Base-by-base conservation (phyloP, 2,797 vertebrate genomes). In the Melanotaenia nigrans region DNA sequence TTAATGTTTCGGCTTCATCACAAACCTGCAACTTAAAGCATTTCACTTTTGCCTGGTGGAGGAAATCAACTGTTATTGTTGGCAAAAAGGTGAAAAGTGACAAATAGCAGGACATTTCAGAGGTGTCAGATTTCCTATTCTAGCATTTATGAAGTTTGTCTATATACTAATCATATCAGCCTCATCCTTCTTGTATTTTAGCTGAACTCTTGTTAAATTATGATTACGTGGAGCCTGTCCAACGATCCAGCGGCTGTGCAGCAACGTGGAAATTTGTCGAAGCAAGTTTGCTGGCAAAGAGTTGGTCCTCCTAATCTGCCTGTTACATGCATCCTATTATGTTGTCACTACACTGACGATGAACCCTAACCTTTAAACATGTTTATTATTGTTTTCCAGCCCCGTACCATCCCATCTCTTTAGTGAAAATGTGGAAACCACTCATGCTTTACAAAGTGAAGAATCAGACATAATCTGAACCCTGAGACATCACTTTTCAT, bases 281-380 rank as follows among this genome's bases (percentile, higher is more conserved):
- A 56, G 25, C 58, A 36, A 69, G 61, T 73, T 61, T 68, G 28
- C 66, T 80, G 77, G 68, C 72, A 63, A 49, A 61, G 71, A 42
- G n/a, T 47, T 24, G 40, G 20, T 60, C 25, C 25, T 63, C 47
- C n/a, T 63, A 2, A 64, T 79, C 57, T 62, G 64, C 35, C 35
- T 75, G 58, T 79, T 67, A 55, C 35, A 45, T 81, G 59, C 68
- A 64, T 67, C 85, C 77, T 40, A 58, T 78, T 64, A 75, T 61
- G 18, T 47, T 64, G 12, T 77, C 55, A 71, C 10, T 59, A 25
- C 24, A 36, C 53, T 61, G 42, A 61, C 33, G 45, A 49, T 68
- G 42, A 58, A 80, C 63, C 54, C 53, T 68, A 30, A 8, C 42
- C 24, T 59, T 56, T 8, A 72, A 58, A 54, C 54, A 10, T 59